Percentiles rank a stretch among this genome's conserved stretches.
These are phyloP conservation scores for Margaritifera margaritifera DNA, from an alignment of 2,888 invertebrate genomes.

Conservation along the genomic window DNA sequence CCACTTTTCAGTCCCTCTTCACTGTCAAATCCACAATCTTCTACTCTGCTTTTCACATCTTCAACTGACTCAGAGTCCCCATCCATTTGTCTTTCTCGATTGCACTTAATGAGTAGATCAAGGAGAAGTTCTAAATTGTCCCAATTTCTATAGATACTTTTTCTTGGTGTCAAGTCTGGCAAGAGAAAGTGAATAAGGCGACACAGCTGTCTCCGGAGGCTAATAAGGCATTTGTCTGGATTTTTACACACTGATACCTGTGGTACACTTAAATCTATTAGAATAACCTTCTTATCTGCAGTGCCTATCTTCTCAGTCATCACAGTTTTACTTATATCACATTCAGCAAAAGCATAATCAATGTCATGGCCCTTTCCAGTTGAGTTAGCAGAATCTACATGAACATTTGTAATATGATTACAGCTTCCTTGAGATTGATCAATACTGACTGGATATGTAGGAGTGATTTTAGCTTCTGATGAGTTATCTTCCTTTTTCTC, in stretches of 20 bases:
- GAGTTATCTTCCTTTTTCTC: no score
- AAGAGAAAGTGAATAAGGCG: conserved; percentile 25
- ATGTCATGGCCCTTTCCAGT: no score
- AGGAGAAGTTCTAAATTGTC: conserved; percentile 36
- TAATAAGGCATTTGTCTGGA: conserved; percentile 34
- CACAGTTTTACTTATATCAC: conserved; percentile 8
- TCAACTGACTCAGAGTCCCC: background rate
- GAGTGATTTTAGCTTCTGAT: no score
- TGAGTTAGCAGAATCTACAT: no score
- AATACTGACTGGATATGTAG: no score
- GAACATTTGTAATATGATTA: no score
- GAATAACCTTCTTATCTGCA: no score
- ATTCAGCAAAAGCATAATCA: background rate
- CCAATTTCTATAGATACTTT: conserved; percentile 25
- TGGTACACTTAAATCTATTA: conserved; percentile 34
- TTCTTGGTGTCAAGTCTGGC: conserved; percentile 30
- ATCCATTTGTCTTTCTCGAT: conserved; percentile 4
- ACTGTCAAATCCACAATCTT: background rate
- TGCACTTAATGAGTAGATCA: conserved; percentile 30
- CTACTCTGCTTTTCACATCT: background rate
- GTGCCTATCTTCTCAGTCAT: conserved; percentile 14
- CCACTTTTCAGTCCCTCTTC: no score
- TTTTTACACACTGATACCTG: conserved; percentile 33
- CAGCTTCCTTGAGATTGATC: no score
- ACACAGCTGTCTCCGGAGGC: conserved; percentile 25